Conservation (phyloP, 2,113 vertebrate genomes). For the Paramormyrops kingsleyae region DNA sequence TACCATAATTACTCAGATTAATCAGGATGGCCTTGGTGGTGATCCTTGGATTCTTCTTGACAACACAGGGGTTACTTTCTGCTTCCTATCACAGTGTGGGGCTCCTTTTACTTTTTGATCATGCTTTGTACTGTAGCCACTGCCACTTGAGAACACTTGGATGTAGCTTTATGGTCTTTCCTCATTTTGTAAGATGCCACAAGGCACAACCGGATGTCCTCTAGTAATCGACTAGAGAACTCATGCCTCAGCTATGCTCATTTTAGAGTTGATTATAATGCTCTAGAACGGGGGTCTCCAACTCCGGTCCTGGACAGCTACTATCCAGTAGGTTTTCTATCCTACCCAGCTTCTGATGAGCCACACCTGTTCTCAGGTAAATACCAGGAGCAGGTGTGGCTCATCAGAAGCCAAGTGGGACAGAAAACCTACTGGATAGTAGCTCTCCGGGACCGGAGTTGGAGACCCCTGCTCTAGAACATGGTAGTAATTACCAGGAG, state of each 20-base stretch:
- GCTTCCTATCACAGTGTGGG: no score
- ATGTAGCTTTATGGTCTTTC: neutral
- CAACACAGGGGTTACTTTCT: no score
- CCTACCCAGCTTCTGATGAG: no score
- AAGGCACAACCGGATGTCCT: neutral
- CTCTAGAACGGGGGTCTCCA: neutral
- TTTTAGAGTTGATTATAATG: neutral
- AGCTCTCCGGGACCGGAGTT: no score
- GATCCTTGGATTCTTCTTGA: no score
- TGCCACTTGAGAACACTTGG: neutral
- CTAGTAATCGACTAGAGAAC: neutral
- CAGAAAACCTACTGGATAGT: no score
- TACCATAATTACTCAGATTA: neutral
- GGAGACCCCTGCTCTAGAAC: neutral
- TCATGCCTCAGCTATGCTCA: neutral
- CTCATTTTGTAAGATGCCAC: neutral
- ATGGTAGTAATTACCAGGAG: neutral
- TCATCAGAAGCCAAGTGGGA: no score
- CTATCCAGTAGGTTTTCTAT: no score
- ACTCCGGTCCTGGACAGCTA: no score
- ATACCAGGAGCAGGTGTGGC: no score
- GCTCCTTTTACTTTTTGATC: neutral
- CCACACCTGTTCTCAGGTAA: no score
- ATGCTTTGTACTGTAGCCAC: neutral
- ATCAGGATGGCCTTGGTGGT: conserved; percentile 2